These are phyloP conservation scores for Patagioenas fasciata DNA, from an alignment of 2,113 vertebrate species.

Conservation along the genomic window DNA sequence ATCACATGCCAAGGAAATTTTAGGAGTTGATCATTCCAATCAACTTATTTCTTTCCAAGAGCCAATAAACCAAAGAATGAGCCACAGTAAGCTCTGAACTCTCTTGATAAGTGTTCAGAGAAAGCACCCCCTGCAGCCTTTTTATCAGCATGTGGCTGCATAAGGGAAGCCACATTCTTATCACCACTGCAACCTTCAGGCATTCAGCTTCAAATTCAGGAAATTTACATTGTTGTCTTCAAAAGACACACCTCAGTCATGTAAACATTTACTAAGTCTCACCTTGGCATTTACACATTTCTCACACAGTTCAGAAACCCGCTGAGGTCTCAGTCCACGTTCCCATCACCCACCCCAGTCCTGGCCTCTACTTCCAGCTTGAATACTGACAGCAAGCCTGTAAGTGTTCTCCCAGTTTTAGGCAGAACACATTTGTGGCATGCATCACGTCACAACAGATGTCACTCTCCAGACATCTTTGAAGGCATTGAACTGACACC, in stretches of 20 bases:
- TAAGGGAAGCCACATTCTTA: background rate
- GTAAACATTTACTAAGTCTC: background rate
- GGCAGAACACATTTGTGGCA: background rate
- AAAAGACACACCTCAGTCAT: background rate
- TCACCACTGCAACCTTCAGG: background rate
- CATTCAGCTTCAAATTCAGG: background rate
- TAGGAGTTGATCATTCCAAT: background rate
- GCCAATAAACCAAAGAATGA: background rate
- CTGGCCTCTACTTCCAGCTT: background rate
- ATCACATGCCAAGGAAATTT: background rate
- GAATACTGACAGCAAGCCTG: background rate
- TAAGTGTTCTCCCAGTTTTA: background rate
- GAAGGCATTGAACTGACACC: background rate
- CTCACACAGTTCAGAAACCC: rapidly evolving
- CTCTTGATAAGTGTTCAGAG: background rate
- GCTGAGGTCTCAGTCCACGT: background rate
- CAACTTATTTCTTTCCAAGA: background rate
- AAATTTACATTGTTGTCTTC: background rate
- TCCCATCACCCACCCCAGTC: background rate
- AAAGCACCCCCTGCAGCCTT: background rate
- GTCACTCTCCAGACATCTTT: background rate
- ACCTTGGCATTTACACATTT: background rate
- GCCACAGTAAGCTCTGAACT: background rate
- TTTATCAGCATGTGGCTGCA: background rate
- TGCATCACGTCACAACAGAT: background rate